Evolutionary conservation across 2,113 vertebrate genomes (phyloP), one percentile per base, ranked within the genome.

Genomic region (Gallinago media): DNA sequence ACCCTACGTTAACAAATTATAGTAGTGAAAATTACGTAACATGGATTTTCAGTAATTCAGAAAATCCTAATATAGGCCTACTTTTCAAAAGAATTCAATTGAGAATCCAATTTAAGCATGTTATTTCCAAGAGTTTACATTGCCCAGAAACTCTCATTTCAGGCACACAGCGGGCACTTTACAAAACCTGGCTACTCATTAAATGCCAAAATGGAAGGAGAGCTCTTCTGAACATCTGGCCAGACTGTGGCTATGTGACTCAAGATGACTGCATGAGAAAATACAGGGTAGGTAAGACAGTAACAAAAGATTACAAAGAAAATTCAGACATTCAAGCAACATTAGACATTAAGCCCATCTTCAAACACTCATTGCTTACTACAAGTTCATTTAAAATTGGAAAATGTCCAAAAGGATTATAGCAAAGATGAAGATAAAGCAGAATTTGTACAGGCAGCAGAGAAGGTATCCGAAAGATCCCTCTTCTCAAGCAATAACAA

Each of bases 231-330:
- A 91, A 91, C 80, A 92, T 96, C 95, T 96, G 96, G 65, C 76
- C 83, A 97, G 96, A 94, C 96, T 94, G 95, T 92, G 95, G 91
- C 79, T 94, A 52, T 20, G 10, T 96, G 96, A 96, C 88, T 97
- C 96, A 96, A 81, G 90, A 96, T 94, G 93, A 96, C 65, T 92
- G 55, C 75, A 77, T 95, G 79, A 95, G 83, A 94, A 95, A 92
- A 92, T 29, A 80, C 19, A 65, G 65, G 27, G 61, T 93, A 96
- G 76, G 85, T 86, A 80, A 65, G 52, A 83, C 11, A 91, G 17
- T 22, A 95, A 73, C 62, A 83, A 70, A 88, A 95, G 87, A 92
- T 91, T 89, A 79, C 23, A 22, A 72, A 77, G 54, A 94, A 93
- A 93, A 93, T 21, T 89, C 83, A 95, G 94, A 95, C 83, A 56